A percentile compares a stretch with the other conserved stretches of the same genome.
These are phyloP conservation scores for Drosophila prolongata DNA, from an alignment of 2,888 invertebrate genomes.

Conservation along the genomic window DNA sequence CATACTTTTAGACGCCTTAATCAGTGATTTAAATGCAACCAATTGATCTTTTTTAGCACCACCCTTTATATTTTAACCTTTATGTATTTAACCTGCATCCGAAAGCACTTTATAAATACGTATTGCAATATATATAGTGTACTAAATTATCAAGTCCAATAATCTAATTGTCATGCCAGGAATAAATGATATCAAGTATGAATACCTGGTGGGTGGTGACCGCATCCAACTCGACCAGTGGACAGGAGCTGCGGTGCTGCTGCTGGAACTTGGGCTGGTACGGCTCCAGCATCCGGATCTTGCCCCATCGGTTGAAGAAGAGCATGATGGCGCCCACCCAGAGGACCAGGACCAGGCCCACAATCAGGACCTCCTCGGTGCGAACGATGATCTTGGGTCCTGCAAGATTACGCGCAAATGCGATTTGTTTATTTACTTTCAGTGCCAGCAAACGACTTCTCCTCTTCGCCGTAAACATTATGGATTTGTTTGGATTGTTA, in stretches of 20 bases:
- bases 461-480: not conserved
- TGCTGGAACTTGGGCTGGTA: slow-evolving; percentile 96
- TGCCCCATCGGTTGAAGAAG: slow-evolving; percentile 97
- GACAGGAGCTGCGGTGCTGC: slow-evolving; percentile 92
- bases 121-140: too few relatives aligned
- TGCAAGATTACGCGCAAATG: slow-evolving; percentile 37
- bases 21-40: not conserved
- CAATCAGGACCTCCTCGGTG: slow-evolving; percentile 93
- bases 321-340: slow-evolving; percentile 96
- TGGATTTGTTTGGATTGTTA: slow-evolving; percentile 34
- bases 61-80: too few relatives aligned
- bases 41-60: too few relatives aligned
- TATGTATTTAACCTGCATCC: too few relatives aligned
- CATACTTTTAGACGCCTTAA: not conserved
- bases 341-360: slow-evolving; percentile 92
- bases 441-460: not conserved
- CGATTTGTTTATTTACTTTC: slow-evolving; percentile 14
- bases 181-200: too few relatives aligned
- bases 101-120: too few relatives aligned
- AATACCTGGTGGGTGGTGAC: slow-evolving; percentile 81
- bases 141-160: too few relatives aligned
- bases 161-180: too few relatives aligned
- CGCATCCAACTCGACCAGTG: slow-evolving; percentile 86
- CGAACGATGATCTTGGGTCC: slow-evolving; percentile 90
- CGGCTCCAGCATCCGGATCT: slow-evolving; percentile 96